Evolutionary conservation across 2,797 vertebrate genomes (phyloP).

Genomic region (Falco concolor): DNA sequence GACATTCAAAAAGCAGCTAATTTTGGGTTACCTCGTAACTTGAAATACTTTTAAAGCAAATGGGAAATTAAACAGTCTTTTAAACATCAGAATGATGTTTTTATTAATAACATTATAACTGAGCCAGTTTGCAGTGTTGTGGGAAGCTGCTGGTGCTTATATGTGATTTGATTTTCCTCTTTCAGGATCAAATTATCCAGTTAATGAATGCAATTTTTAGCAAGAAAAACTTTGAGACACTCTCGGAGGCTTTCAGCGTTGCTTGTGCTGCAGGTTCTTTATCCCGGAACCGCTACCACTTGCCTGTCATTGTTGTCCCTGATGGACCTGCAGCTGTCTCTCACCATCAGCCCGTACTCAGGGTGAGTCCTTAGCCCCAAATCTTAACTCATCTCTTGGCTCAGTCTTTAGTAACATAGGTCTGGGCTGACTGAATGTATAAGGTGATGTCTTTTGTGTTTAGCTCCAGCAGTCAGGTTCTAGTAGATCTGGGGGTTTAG

Average conservation of each 20-base stretch:
- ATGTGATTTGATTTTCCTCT: neutral
- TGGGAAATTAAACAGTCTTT: neutral
- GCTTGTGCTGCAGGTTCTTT: constrained; percentile 84
- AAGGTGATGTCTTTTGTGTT: neutral
- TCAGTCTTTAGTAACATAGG: neutral
- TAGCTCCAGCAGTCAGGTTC: neutral
- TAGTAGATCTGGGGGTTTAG: neutral
- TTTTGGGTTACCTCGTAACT: neutral
- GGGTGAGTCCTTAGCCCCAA: constrained; percentile 70
- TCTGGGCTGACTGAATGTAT: neutral
- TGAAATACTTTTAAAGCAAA: neutral
- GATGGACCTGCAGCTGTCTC: constrained; percentile 87
- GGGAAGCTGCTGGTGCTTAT: neutral
- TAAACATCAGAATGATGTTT: neutral
- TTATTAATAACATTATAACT: neutral
- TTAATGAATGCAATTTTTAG: constrained; percentile 94
- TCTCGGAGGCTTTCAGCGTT: constrained; percentile 91
- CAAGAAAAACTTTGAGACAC: constrained; percentile 91
- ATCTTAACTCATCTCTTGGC: neutral
- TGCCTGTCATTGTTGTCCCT: constrained; percentile 84
- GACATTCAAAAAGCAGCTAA: neutral
- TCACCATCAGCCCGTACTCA: constrained; percentile 86
- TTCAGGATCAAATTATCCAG: constrained; percentile 95
- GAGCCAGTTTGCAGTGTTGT: neutral
- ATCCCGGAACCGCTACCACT: constrained; percentile 89